Evolutionary conservation across 2,113 vertebrate species (phyloP), one percentile per base, ranked within the genome.

Genomic region (Fregata magnificens): DNA sequence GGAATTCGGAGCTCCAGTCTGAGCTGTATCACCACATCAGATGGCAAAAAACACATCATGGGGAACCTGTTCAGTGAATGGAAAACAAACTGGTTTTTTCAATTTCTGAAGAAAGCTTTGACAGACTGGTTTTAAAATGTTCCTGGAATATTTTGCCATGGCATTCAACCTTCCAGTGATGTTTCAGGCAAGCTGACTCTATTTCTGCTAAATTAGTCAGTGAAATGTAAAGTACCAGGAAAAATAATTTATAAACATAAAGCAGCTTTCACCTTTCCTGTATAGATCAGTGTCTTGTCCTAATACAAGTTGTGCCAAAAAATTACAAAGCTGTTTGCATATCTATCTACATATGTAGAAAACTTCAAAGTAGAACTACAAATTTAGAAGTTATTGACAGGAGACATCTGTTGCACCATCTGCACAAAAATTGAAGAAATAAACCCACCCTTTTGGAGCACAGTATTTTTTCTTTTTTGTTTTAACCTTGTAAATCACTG

Each of bases 321-420:
- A 89, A 76, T 26, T 45, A 52, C 40, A 38, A 86, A 84, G 40
- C 24, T 82, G 49, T 66, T 65, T 74, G 36, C 56, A 34, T 90
- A 92, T 92, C 91, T 90, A 82, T 84, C 50, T 82, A 88, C 55
- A 71, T 92, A 88, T 69, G 38, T 61, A 88, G 47, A 86, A 91
- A 97, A 81, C 47, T 81, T 97, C 62, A 96, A 94, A 83, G 45
- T 19, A 94, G 93, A 90, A 66, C 73, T 82, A 94, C 84, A 74
- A 78, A 74, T 96, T 97, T 85, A 88, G 73, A 91, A 88, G 31
- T 79, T 83, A 93, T 76, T 95, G 94, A 86, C 96, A 94, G 40
- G 58, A 97, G 93, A 93, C 95, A 98, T 96, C 96, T 97, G 95
- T 97, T 90, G 31, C 47, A 95, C 92, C 95, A 98, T 95, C 89